Conservation (phyloP, 2,113 vertebrate genomes). For the Larimichthys polyactis region DNA sequence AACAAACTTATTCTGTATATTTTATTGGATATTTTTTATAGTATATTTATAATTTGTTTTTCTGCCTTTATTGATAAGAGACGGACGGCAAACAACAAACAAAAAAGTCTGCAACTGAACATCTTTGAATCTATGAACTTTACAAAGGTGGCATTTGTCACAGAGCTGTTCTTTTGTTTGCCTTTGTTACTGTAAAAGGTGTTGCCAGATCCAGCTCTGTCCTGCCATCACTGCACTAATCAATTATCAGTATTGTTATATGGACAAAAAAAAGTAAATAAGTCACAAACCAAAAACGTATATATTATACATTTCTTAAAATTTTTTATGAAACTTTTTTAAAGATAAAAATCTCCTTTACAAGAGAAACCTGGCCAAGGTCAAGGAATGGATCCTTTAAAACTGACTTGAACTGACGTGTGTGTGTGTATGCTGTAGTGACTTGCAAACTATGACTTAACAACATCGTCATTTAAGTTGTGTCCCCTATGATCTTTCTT, state of each 20-base stretch:
- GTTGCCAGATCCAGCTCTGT: not conserved
- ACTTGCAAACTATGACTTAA: conserved; percentile 12
- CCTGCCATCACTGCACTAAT: not conserved
- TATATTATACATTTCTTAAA: not conserved
- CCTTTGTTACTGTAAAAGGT: too few species aligned
- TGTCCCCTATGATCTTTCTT: not conserved
- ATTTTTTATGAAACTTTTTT: too few species aligned
- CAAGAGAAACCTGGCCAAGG: not conserved
- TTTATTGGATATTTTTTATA: too few species aligned
- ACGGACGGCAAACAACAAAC: too few species aligned
- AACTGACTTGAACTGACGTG: too few species aligned
- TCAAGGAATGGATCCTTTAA: too few species aligned
- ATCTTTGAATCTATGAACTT: too few species aligned
- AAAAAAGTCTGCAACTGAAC: too few species aligned
- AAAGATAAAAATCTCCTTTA: not conserved
- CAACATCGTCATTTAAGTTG: not conserved
- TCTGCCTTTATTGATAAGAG: too few species aligned
- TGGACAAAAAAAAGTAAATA: not conserved
- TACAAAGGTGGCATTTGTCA: not conserved
- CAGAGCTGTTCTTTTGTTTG: not conserved
- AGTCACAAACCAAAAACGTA: not conserved
- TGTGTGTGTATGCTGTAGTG: not conserved
- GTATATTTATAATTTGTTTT: too few species aligned
- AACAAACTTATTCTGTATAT: too few species aligned
- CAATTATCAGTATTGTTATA: not conserved